Base-by-base conservation (phyloP, 2,113 vertebrate genomes). In the Vicugna pacos region DNA sequence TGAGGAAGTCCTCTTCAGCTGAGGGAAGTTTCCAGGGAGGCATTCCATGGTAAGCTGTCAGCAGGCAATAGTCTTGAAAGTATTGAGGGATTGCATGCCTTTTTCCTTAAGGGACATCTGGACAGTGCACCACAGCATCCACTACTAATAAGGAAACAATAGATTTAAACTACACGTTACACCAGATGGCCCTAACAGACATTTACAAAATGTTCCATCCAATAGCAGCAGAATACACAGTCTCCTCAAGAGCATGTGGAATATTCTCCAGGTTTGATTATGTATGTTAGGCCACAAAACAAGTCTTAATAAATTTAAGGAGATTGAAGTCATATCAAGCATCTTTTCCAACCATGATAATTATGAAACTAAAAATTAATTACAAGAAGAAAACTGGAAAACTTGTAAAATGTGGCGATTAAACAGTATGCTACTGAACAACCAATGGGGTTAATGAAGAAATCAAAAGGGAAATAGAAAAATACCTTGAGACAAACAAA, bases 271-370 rank as follows among this genome's bases (percentile, higher is more conserved):
- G 54, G 56, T 24, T 62, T 73, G 54, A 64, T 54, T 0, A 11
- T 42, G 38, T 64, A 62, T 62, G 24, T 38, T 38, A 92, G 42
- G 6, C 42, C 32, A 35, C 30, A 58, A 87, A 73, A 35, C 4
- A 73, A 73, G 19, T 73, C 79, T 38, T 83, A 73, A 35, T 62
- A 92, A 83, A 73, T 64, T 64, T 73, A 62, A 83, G 90, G 83
- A 72, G 11, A 73, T 38, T 64, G 22, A 72, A 52, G 30, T 72
- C 65, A 81, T 50, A 22, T 50, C 2, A 2, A 50, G 26, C 11
- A 62, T 62, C 54, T 73, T 92, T 82, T 83, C 67, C 50, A 46
- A 72, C 30, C 38, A 82, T 3, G 64, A 8, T 64, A 26, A 6
- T 42, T 42, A 35, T 73, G 56, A 60, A 30, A 52, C 42, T 62